phyloP scores from a whole-genome alignment of 1,140 invertebrate genomes.

The Drosophila murphyi region DNA sequence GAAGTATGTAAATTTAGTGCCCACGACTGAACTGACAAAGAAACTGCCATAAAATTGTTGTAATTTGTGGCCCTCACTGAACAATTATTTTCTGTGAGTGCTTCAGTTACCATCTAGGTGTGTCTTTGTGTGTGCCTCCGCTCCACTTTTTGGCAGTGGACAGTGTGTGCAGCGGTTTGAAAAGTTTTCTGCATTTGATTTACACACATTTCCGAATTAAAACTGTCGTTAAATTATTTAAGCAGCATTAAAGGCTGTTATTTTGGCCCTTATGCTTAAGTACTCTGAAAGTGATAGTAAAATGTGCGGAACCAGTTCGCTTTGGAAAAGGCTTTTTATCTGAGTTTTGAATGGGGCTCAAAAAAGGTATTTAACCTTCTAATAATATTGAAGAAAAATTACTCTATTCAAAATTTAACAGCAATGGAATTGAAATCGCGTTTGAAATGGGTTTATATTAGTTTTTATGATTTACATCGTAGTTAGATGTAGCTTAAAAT shows the following conservation, averaged over 20 bases:
- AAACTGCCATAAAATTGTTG: slow-evolving; percentile 73
- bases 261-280: slow-evolving; percentile 26
- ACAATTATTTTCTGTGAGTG: slow-evolving; percentile 64
- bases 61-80: slow-evolving; percentile 75
- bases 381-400: no score
- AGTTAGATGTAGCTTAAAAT: no score
- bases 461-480: no score
- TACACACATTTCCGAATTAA: slow-evolving; percentile 55
- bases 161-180: slow-evolving; percentile 18
- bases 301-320: no score
- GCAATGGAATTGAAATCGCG: no score
- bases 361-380: no score
- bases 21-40: slow-evolving; percentile 48
- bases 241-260: slow-evolving; percentile 37
- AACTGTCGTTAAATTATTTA: slow-evolving; percentile 63
- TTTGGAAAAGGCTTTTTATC: no score
- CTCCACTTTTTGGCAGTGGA: slow-evolving; percentile 19
- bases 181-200: slow-evolving; percentile 80
- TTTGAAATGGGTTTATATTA: no score
- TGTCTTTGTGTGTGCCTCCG: slow-evolving; percentile 38
- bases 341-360: no score
- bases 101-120: slow-evolving; percentile 50
- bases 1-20: slow-evolving; percentile 77
- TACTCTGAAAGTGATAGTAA: slow-evolving; percentile 44
- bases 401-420: no score